phyloP scores from a whole-genome alignment of 2,797 vertebrate genomes.

The Malurus leucopterus region DNA sequence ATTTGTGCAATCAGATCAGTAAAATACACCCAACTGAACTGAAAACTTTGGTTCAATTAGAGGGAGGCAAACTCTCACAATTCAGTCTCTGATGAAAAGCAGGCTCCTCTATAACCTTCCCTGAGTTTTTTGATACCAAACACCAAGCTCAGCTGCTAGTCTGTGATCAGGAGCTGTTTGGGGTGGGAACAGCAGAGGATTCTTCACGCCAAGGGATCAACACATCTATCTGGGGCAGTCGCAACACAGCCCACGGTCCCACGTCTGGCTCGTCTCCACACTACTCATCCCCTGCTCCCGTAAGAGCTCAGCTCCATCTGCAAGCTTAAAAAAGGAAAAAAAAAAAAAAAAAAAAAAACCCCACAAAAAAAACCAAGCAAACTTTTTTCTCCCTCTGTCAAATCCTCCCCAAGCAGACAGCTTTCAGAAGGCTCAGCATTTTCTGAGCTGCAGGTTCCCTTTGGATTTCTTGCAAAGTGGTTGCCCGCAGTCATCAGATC shows the following conservation, averaged over 20 bases:
- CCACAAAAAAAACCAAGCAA: background rate
- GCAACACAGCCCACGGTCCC: constrained; percentile 50
- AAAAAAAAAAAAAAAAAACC: too few species aligned
- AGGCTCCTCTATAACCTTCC: background rate
- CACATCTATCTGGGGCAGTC: constrained; percentile 57
- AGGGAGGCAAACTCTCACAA: background rate
- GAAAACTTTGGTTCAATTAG: background rate
- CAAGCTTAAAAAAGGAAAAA: constrained; percentile 9
- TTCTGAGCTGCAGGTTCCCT: constrained; percentile 1
- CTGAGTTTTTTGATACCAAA: background rate
- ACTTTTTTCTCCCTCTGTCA: background rate
- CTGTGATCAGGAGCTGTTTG: constrained; percentile 15
- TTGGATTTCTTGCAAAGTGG: background rate
- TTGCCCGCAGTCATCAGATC: constrained; percentile 2
- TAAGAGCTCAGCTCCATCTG: constrained; percentile 32
- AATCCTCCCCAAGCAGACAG: background rate
- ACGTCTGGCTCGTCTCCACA: constrained; percentile 15
- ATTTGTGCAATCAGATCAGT: background rate
- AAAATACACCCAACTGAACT: background rate
- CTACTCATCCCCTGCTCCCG: background rate
- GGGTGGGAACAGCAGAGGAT: constrained; percentile 34
- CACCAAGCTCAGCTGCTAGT: constrained; percentile 21
- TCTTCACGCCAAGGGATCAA: constrained; percentile 29
- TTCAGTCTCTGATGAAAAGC: background rate
- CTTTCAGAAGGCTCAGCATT: constrained; percentile 37